Base-by-base conservation (phyloP, 2,888 invertebrate species). In the Thereva nobilitata region DNA sequence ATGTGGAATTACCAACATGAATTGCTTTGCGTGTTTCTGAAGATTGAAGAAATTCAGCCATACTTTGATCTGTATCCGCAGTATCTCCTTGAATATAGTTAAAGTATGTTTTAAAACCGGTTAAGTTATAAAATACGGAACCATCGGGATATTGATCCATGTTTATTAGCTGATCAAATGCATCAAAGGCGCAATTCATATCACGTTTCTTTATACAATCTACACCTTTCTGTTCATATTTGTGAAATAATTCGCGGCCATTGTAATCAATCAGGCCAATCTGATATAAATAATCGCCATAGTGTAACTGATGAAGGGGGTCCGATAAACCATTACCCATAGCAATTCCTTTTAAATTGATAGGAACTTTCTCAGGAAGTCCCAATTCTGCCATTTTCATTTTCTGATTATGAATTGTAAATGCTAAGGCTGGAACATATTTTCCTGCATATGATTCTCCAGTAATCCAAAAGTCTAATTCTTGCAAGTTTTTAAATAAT, bases 381-480 rank as follows among this genome's bases (percentile, higher is more conserved):
- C 45, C 10, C 40, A 9, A 5, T 10, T 49, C 9, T n/a, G 38
- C 5, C 76, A 8, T 77, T 74, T 57, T 77, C 82, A 49, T 83
- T 79, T 63, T 49, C 4, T 4, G n/a, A 79, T 82, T 80, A 37
- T 82, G 83, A 42, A 87, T 87, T 73, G 86, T 84, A 45, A 85
- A 82, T 0, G 83, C 86, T 9, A 90, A 78, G 0, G 93, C 91
- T 1, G 95, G 95, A 0, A 87, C 86, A 78, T 87, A 87, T 72
- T 86, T 86, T 0, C 95, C 95, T 50, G 87, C 94, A 76, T 95
- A 95, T 0, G 93, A 94, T 82, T 96, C 95, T 1, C 96, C 96
- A 0, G 92, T 89, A 0, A 93, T 86, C 82, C 87, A 97, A 78
- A 97, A 95, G 59, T 90, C 89, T 73, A 89, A 89, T 1, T 82